A percentile compares a stretch with the other conserved stretches of the same genome.
Conservation (phyloP, 2,888 invertebrate genomes). For the Notodonta ziczac region DNA sequence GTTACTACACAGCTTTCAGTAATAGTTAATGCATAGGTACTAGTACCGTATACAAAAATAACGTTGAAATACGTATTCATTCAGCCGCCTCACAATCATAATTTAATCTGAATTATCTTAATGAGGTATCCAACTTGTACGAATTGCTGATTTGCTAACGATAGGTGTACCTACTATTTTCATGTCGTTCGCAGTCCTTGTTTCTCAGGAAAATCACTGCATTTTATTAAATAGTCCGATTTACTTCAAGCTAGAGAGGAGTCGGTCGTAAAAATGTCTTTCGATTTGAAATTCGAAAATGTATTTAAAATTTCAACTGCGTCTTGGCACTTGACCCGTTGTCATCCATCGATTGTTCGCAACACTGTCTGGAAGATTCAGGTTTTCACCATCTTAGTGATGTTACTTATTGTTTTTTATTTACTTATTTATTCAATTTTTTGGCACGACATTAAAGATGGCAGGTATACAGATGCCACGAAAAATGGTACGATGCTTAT, state of each 20-base stretch:
- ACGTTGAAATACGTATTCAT: not conserved
- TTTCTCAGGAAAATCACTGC: conserved; percentile 34
- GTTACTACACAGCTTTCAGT: no score
- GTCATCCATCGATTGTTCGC: conserved; percentile 45
- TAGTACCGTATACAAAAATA: no score
- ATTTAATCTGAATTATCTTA: not conserved
- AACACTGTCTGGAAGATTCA: conserved; percentile 43
- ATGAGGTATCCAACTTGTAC: not conserved
- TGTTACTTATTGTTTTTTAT: conserved; percentile 21
- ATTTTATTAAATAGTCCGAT: not conserved
- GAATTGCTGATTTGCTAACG: conserved; percentile 14
- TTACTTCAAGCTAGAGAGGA: not conserved
- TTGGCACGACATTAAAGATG: conserved; percentile 45
- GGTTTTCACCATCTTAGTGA: conserved; percentile 29
- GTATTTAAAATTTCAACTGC: conserved; percentile 43
- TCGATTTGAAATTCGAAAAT: conserved; percentile 45
- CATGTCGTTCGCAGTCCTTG: conserved; percentile 36
- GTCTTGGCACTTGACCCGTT: conserved; percentile 47
- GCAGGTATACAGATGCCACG: conserved; percentile 52
- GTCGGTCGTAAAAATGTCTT: conserved; percentile 23
- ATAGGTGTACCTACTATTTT: conserved; percentile 19
- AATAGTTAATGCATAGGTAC: no score
- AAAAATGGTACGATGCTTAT: conserved; percentile 58
- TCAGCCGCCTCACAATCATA: no score
- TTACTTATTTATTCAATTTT: conserved; percentile 51